A percentile compares a stretch with the other conserved stretches of the same genome.
Conservation (phyloP, 2,888 invertebrate genomes). For the Troides aeacus region DNA sequence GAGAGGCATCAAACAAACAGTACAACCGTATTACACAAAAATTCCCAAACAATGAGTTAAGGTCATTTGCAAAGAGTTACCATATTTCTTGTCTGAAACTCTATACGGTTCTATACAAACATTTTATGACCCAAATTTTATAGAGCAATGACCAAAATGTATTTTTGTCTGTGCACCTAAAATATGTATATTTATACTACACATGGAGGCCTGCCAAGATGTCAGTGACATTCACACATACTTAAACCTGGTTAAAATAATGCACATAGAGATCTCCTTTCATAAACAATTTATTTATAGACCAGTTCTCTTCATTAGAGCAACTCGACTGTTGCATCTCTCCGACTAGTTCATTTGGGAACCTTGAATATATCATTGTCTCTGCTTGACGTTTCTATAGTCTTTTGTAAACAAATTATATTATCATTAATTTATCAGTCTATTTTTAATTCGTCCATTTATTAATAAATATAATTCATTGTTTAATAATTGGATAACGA, state of each 20-base stretch:
- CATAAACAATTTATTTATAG: constrained; percentile 40
- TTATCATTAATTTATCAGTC: neutral
- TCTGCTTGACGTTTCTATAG: constrained; percentile 3
- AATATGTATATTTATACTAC: constrained; percentile 73
- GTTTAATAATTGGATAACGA: neutral
- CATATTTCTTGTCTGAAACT: neutral
- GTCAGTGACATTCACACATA: constrained; percentile 70
- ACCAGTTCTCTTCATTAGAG: constrained; percentile 29
- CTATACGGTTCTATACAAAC: constrained; percentile 24
- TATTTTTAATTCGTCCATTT: neutral
- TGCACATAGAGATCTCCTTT: constrained; percentile 38
- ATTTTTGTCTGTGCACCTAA: constrained; percentile 64
- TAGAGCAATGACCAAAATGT: constrained; percentile 68
- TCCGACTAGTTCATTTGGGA: constrained; percentile 2
- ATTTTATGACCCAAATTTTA: constrained; percentile 51
- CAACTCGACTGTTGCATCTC: constrained; percentile 5
- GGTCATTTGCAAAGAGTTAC: neutral
- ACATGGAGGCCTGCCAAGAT: constrained; percentile 73
- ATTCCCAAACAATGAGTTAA: no score
- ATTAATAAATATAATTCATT: neutral
- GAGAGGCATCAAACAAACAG: no score
- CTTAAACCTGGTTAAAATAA: constrained; percentile 59
- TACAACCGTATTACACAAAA: no score
- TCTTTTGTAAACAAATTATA: neutral
- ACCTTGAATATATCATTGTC: constrained; percentile 4